A percentile compares a stretch with the other conserved stretches of the same genome.
Evolutionary conservation across 2,797 vertebrate genomes (phyloP).

Genomic region (Anas capensis): DNA sequence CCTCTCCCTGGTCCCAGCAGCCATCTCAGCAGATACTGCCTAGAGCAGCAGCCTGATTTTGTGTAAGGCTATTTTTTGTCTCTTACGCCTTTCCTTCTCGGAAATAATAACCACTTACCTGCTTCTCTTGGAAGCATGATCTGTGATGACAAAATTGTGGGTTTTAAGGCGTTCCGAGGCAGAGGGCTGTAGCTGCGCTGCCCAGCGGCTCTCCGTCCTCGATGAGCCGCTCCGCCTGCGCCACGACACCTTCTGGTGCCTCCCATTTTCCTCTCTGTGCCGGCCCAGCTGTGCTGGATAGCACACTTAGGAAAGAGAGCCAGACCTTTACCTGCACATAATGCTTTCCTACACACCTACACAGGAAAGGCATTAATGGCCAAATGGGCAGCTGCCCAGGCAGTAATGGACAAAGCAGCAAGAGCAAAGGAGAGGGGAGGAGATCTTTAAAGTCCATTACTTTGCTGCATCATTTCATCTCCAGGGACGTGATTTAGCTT

Average conservation of each 20-base stretch:
- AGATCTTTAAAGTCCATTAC: neutral
- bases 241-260: neutral
- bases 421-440: neutral
- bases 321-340: neutral
- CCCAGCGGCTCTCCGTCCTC: rapidly evolving
- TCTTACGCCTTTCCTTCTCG: neutral
- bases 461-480: neutral
- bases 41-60: rapidly evolving
- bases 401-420: neutral
- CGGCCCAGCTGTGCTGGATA: neutral
- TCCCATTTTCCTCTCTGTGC: rapidly evolving
- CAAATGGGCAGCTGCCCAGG: neutral
- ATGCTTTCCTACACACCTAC: neutral
- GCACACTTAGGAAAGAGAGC: rapidly evolving
- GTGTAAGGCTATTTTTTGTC: neutral
- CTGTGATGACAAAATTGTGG: neutral
- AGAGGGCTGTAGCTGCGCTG: rapidly evolving
- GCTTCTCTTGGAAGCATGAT: neutral
- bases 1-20: neutral
- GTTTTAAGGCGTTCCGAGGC: rapidly evolving
- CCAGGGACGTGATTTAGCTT: neutral
- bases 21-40: rapidly evolving
- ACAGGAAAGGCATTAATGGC: neutral
- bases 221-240: rapidly evolving
- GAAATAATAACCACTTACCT: neutral